Evolutionary conservation across 2,888 invertebrate species (phyloP), one percentile per base, ranked within the genome.

Genomic region (Biston stratarius): DNA sequence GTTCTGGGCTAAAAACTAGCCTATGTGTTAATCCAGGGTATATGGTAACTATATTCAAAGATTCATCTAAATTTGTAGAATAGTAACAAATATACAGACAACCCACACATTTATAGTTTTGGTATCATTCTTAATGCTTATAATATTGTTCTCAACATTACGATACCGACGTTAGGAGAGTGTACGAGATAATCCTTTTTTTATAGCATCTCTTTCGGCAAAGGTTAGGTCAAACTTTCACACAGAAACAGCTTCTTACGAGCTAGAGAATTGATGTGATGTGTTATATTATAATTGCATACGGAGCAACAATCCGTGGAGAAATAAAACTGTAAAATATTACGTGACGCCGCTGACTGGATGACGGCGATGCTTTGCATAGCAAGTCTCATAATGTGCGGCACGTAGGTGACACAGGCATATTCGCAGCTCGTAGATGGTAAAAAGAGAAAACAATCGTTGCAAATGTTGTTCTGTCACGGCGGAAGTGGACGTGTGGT

Each of bases 401-500:
- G 61, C 69, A 69, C 69, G 69, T 40, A 51, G 44, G 53, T 56
- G 42, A 52, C 68, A 67, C 51, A 42, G 55, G 40, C 55, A 12
- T 44, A 3, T 24, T 24, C 24, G 24, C 24, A 24, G 47, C 34
- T 68, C 66, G 48, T 64, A 58, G 62, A 64, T 64, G 64, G 58
- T 42, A 55, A 64, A 55, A 69, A 71, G 67, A 64, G 70, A 70
- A 69, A 74, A 72, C 74, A 72, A 58, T 66, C 61, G 45, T 61
- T 67, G 64, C 55, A 67, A 67, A 67, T 70, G 69, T 72, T 71
- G 63, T 68, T 71, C 67, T 68, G 69, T 72, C 61, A 56, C 68
- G 62, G 66, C 71, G 73, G 73, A 74, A 73, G 74, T 72, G 66
- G 67, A 68, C 61, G 67, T 63, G 64, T 57, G 69, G 67, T 64